phyloP scores from a whole-genome alignment of 1,140 invertebrate genomes.

The Harpegnathos saltator region DNA sequence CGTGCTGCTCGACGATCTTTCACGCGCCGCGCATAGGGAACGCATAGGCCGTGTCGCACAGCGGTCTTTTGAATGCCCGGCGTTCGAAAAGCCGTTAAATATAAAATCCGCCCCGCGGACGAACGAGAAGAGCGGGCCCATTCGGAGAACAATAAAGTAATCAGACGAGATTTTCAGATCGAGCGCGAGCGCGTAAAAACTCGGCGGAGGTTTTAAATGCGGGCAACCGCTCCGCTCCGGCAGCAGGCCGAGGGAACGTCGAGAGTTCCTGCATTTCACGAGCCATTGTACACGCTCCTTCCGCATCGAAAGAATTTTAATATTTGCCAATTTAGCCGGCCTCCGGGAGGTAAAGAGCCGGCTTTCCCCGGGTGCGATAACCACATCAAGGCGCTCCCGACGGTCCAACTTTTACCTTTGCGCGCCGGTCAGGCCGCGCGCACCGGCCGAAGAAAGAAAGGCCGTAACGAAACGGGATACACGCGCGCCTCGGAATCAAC shows the following conservation, averaged over 20 bases:
- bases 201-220: constrained; percentile 73
- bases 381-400: constrained; percentile 76
- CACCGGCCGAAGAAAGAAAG: constrained; percentile 72
- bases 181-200: constrained; percentile 68
- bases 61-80: neutral
- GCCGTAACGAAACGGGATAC: constrained; percentile 65
- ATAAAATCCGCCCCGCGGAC: constrained; percentile 26
- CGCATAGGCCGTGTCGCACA: neutral
- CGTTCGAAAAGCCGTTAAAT: constrained; percentile 12
- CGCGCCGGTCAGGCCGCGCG: constrained; percentile 70
- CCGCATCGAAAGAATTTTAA: constrained; percentile 79
- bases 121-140: constrained; percentile 65
- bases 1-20: too few species aligned
- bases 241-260: constrained; percentile 61
- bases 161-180: constrained; percentile 75
- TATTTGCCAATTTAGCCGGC: constrained; percentile 78
- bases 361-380: constrained; percentile 70
- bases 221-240: constrained; percentile 68
- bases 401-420: constrained; percentile 76
- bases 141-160: constrained; percentile 78
- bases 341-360: constrained; percentile 74
- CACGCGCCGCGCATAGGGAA: constrained; percentile 8
- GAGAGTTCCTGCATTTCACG: constrained; percentile 75
- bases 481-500: constrained; percentile 60
- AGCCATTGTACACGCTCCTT: constrained; percentile 77